A percentile compares a stretch with the other conserved stretches of the same genome.
Conservation (phyloP, 2,113 vertebrate genomes). For the Pipa parva region DNA sequence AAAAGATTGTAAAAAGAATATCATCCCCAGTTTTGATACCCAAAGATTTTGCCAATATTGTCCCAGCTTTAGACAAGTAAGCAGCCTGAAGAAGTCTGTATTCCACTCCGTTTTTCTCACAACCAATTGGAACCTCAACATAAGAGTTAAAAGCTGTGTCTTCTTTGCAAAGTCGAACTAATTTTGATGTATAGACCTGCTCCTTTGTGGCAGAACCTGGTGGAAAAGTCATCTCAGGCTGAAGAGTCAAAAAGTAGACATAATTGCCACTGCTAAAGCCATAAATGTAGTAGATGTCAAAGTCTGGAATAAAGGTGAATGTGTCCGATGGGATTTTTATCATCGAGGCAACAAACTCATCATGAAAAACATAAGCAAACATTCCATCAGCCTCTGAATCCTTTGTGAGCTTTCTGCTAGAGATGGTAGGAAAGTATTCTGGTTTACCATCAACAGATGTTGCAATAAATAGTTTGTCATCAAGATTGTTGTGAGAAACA, state of each 20-base stretch:
- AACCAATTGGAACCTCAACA: slow-evolving; percentile 93
- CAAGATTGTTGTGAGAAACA: slow-evolving; percentile 86
- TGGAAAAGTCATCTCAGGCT: slow-evolving; percentile 92
- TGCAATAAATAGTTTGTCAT: slow-evolving; percentile 93
- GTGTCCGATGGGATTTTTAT: slow-evolving; percentile 98
- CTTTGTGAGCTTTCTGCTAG: slow-evolving; percentile 88
- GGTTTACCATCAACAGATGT: slow-evolving; percentile 95
- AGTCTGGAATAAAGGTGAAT: slow-evolving; percentile 94
- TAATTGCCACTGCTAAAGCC: slow-evolving; percentile 96
- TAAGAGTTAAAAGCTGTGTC: slow-evolving; percentile 97
- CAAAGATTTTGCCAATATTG: slow-evolving; percentile 80
- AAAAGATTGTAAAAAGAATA: slow-evolving; percentile 90
- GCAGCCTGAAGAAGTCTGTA: slow-evolving; percentile 92
- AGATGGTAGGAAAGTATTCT: slow-evolving; percentile 97
- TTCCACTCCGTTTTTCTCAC: slow-evolving; percentile 84
- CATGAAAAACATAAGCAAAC: slow-evolving; percentile 96
- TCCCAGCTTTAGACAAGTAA: slow-evolving; percentile 88
- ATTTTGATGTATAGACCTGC: slow-evolving; percentile 95
- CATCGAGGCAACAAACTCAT: slow-evolving; percentile 97
- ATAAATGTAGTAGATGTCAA: slow-evolving; percentile 97
- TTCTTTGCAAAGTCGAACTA: slow-evolving; percentile 92
- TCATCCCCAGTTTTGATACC: slow-evolving; percentile 80
- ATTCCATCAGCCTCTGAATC: slow-evolving; percentile 95
- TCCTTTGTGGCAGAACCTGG: slow-evolving; percentile 85
- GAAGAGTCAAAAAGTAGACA: slow-evolving; percentile 93